phyloP scores from a whole-genome alignment of 2,888 invertebrate genomes.

The Lasioglossum morio region DNA sequence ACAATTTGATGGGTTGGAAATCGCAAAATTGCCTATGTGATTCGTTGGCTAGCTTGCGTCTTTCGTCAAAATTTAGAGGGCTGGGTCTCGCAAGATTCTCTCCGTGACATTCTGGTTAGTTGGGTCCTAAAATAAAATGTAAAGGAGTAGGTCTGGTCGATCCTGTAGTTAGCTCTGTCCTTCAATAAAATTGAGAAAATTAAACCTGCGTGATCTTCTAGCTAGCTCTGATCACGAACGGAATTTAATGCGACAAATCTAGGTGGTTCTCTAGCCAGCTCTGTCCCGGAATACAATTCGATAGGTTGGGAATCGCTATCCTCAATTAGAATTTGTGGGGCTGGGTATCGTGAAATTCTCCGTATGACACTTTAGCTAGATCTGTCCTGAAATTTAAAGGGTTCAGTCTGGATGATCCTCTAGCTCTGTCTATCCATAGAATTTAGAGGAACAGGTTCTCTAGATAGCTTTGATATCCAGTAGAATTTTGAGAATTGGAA shows the following conservation, averaged over 20 bases:
- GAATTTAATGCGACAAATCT: background rate
- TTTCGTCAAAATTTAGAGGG: background rate
- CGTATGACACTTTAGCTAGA: background rate
- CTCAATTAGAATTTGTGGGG: background rate
- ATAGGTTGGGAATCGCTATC: background rate
- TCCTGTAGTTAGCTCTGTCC: background rate
- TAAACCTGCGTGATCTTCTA: too few relatives aligned
- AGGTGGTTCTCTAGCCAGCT: background rate
- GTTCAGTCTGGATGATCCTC: background rate
- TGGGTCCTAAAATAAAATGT: background rate
- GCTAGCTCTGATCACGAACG: too few relatives aligned
- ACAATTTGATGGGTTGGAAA: too few relatives aligned
- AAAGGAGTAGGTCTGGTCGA: background rate
- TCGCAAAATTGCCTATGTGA: too few relatives aligned
- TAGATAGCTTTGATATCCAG: background rate
- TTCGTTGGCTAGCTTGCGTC: background rate
- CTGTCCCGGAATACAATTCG: background rate
- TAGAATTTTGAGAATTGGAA: too few relatives aligned
- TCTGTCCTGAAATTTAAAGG: too few relatives aligned
- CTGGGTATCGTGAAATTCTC: background rate
- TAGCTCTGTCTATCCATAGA: background rate
- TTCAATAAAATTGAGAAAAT: too few relatives aligned
- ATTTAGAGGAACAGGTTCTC: background rate
- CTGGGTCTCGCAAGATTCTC: background rate
- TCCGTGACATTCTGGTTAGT: background rate